Conservation (phyloP, 2,797 vertebrate species). For the Euthynnus affinis region DNA sequence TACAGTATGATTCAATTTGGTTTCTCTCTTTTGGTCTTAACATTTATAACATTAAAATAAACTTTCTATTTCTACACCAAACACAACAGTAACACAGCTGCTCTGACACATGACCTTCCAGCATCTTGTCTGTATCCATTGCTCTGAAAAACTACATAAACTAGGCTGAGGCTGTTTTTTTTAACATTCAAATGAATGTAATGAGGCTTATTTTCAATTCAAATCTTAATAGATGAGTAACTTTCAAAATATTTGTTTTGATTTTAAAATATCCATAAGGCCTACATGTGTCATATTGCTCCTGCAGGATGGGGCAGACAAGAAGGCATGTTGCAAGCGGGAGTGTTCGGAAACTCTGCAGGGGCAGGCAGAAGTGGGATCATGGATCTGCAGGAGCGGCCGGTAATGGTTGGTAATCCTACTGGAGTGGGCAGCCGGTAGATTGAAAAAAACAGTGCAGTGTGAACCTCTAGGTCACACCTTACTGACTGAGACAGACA, state of each 20-base stretch:
- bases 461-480: slow-evolving; percentile 35
- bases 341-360: slow-evolving; percentile 30
- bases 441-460: slow-evolving; percentile 2
- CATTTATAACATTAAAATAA: not conserved
- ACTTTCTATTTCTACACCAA: slow-evolving; percentile 1
- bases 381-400: slow-evolving; percentile 14
- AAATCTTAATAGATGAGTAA: not conserved
- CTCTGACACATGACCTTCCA: slow-evolving; percentile 1
- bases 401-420: slow-evolving; percentile 31
- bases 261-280: slow-evolving; percentile 8
- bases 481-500: slow-evolving; percentile 29
- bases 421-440: not conserved
- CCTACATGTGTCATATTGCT: slow-evolving; percentile 31
- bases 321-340: slow-evolving; percentile 30
- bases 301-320: slow-evolving; percentile 24
- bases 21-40: not conserved
- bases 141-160: slow-evolving; percentile 19
- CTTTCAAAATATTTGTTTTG: slow-evolving; percentile 1
- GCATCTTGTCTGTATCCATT: slow-evolving; percentile 5
- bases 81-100: not conserved
- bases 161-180: too few relatives aligned
- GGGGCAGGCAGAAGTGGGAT: slow-evolving; percentile 29
- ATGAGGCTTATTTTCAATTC: not conserved
- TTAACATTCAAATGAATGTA: not conserved
- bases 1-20: not conserved